Conservation (phyloP, 2,797 vertebrate species). For the Octomys mimax region DNA sequence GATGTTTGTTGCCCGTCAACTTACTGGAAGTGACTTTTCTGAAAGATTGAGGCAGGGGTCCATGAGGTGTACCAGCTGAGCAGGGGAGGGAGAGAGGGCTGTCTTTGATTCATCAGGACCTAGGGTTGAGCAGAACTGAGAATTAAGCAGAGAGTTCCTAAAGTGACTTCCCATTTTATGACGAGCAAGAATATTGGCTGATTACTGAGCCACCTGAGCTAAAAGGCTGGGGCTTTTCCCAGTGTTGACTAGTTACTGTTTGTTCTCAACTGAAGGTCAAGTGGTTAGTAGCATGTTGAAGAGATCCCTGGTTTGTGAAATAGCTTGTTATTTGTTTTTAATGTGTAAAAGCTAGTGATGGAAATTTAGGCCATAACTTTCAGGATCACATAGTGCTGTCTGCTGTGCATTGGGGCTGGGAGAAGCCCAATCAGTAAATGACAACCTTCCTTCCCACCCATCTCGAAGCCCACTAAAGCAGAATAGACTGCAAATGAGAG, state of each 20-base stretch:
- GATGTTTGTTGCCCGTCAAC: neutral
- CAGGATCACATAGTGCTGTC: neutral
- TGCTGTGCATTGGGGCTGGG: neutral
- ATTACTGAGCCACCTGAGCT: neutral
- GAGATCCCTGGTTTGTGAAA: neutral
- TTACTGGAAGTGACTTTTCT: neutral
- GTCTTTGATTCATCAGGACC: neutral
- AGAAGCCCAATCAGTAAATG: neutral
- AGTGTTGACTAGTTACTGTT: neutral
- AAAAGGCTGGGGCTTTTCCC: neutral
- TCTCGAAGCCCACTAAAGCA: neutral
- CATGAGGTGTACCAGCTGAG: neutral
- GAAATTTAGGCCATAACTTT: neutral
- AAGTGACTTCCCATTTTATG: neutral
- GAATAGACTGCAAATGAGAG: neutral
- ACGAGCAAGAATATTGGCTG: neutral
- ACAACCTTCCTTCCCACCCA: neutral
- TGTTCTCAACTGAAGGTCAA: neutral
- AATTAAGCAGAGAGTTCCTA: neutral
- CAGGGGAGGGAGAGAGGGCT: neutral
- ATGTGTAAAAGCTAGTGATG: neutral
- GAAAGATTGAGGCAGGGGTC: neutral
- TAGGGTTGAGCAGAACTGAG: neutral
- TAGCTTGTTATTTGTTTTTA: neutral
- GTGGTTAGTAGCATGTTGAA: neutral